phyloP scores from a whole-genome alignment of 2,113 vertebrate species.

The Centropristis striata region DNA sequence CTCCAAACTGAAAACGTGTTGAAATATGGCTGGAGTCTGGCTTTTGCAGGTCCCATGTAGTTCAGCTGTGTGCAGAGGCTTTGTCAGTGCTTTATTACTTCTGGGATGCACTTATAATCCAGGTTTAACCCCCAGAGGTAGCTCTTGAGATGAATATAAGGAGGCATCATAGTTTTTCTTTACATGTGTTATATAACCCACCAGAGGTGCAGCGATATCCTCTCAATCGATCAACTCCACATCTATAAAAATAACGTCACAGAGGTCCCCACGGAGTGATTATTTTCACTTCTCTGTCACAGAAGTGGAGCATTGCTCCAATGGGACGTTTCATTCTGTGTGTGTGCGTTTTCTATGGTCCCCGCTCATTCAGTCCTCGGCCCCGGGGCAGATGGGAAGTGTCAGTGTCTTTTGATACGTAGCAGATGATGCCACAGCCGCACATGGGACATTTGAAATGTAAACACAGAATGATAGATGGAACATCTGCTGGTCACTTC shows the following conservation, averaged over 20 bases:
- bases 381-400: constrained; percentile 46
- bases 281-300: constrained; percentile 39
- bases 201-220: constrained; percentile 20
- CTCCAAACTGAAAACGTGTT: not conserved
- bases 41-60: not conserved
- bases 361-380: constrained; percentile 1
- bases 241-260: constrained; percentile 20
- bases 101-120: constrained; percentile 5
- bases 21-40: not conserved
- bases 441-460: constrained; percentile 32
- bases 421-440: constrained; percentile 61
- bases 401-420: constrained; percentile 36
- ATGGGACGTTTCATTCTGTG: constrained; percentile 27
- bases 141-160: not conserved
- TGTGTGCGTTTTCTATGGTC: not conserved
- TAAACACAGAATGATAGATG: constrained; percentile 44
- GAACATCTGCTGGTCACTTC: constrained; percentile 40
- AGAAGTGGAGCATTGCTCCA: constrained; percentile 46
- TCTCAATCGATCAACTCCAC: constrained; percentile 38
- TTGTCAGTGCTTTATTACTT: not conserved
- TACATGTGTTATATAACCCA: constrained; percentile 38
- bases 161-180: too few species aligned
- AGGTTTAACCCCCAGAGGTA: constrained; percentile 27
- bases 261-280: constrained; percentile 37
- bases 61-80: not conserved